These are phyloP conservation scores for Temnothorax unifasciatus DNA, from an alignment of 2,888 invertebrate genomes.

Conservation along the genomic window DNA sequence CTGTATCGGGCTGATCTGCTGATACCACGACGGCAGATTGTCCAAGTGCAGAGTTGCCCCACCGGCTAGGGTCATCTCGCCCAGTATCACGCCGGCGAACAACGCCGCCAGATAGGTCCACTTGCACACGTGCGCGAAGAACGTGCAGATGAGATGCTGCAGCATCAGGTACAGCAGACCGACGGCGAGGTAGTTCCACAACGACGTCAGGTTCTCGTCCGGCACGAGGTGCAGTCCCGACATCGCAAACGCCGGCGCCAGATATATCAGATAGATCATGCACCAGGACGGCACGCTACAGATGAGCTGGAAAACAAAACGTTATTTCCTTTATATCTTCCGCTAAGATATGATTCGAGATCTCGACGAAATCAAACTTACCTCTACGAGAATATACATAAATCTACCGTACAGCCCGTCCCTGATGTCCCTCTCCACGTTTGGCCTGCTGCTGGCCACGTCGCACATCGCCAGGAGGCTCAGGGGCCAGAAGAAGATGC, in stretches of 20 bases:
- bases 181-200: slow-evolving; percentile 82
- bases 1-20: slow-evolving; percentile 81
- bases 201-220: slow-evolving; percentile 82
- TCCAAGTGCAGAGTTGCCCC: slow-evolving; percentile 82
- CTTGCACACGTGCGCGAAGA: slow-evolving; percentile 82
- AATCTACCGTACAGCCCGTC: slow-evolving; percentile 93
- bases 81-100: slow-evolving; percentile 81
- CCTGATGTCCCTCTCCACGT: slow-evolving; percentile 93
- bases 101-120: slow-evolving; percentile 81
- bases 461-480: slow-evolving; percentile 84
- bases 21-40: slow-evolving; percentile 83
- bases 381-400: slow-evolving; percentile 93
- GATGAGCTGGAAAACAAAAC: slow-evolving; percentile 89
- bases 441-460: slow-evolving; percentile 85
- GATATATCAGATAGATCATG: slow-evolving; percentile 93
- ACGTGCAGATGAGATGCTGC: slow-evolving; percentile 82
- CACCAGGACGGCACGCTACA: slow-evolving; percentile 93
- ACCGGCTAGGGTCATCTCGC: slow-evolving; percentile 81
- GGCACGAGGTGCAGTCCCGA: slow-evolving; percentile 90
- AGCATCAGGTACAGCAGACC: slow-evolving; percentile 83
- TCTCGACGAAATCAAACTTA: slow-evolving; percentile 83
- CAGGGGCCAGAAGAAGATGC: slow-evolving; percentile 93
- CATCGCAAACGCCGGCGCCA: slow-evolving; percentile 96
- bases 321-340: not conserved
- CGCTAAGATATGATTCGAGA: not conserved